Conservation (phyloP, 2,888 invertebrate species). For the Agonopterix subpropinquella region DNA sequence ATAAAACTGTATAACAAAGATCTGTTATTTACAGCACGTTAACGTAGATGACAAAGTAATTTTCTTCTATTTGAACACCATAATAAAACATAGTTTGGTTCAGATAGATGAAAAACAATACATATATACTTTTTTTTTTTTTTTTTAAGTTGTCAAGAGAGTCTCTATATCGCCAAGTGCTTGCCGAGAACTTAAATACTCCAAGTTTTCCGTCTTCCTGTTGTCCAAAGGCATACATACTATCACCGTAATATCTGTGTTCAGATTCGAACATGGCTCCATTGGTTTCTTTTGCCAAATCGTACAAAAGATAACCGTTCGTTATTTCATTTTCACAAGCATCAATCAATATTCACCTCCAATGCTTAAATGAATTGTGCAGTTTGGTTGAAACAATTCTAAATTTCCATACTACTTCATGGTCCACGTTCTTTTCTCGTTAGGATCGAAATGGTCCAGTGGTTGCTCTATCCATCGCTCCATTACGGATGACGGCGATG, state of each 20-base stretch:
- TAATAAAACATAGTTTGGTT: no score
- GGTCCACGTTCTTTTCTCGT: constrained; percentile 41
- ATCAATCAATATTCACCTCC: constrained; percentile 52
- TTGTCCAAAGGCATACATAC: constrained; percentile 45
- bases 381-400: constrained; percentile 39
- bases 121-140: no score
- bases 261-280: constrained; percentile 55
- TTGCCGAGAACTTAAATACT: constrained; percentile 49
- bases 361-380: constrained; percentile 51
- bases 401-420: constrained; percentile 56
- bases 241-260: constrained; percentile 61
- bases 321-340: constrained; percentile 37
- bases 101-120: no score
- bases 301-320: constrained; percentile 39
- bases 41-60: no score
- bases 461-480: constrained; percentile 47
- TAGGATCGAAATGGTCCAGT: constrained; percentile 48
- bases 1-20: background rate
- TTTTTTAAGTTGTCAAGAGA: no score
- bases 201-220: constrained; percentile 36
- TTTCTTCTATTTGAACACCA: no score
- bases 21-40: no score
- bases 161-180: constrained; percentile 23
- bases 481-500: constrained; percentile 14
- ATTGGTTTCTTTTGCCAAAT: constrained; percentile 55